Base-by-base conservation (phyloP, 2,113 vertebrate species). In the Pycnonotus jocosus region DNA sequence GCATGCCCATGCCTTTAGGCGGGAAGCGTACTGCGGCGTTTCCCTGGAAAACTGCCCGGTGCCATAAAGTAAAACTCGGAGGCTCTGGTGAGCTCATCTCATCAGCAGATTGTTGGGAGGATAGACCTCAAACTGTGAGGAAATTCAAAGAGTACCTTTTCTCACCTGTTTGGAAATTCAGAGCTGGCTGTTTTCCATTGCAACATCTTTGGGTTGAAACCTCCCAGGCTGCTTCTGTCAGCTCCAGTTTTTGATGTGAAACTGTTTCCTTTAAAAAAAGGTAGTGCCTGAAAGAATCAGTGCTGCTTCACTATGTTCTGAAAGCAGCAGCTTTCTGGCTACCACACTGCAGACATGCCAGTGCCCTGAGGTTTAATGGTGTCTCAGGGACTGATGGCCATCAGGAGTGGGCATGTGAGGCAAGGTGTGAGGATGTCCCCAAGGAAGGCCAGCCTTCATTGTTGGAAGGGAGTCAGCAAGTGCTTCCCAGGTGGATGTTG, bases 331-430 rank as follows among this genome's bases (percentile, higher is more conserved):
- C 68, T 88, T 86, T 66, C 38, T 69, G 90, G 31, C 61, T 62
- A 33, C 42, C 0, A 1, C 1, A 2, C 33, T 0, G 0, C 1
- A 5, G 66, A 19, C 37, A 30, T 57, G 68, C 54, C 45, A 37
- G 53, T 0, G 0, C 42, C 38, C n/a, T 54, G 62, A 62, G 11
- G 14, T 42, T 33, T 64, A 2, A 8, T 0, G 1, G 31, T 65
- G 72, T 81, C 14, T 58, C 33, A 11, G 42, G 50, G 50, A 5
- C 30, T 27, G 38, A 15, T 53, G 61, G 47, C 23, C 48, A 15
- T 57, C 73, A 33, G 42, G 22, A 78, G 15, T 22, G n/a, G 83
- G 48, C 8, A 53, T 0, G 0, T 23, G 8, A 51, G 30, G 4
- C 0, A 5, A 48, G 37, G n/a, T 56, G n/a, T 66, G 56, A 76